Percentiles rank a stretch among this genome's conserved stretches.
phyloP scores from a whole-genome alignment of 2,113 vertebrate species.

The Corythornis vintsioides region DNA sequence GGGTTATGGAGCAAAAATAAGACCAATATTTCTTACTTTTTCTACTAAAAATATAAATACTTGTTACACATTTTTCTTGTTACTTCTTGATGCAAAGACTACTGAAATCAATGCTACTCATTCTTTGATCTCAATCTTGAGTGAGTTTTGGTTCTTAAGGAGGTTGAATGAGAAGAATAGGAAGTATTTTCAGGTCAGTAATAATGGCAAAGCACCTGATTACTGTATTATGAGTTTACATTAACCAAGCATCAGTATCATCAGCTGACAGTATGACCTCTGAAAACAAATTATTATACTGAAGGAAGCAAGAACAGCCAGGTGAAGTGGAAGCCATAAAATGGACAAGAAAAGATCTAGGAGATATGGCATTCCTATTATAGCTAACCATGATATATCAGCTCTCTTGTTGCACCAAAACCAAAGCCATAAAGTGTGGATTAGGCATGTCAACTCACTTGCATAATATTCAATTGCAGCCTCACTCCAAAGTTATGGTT shows the following conservation, averaged over 20 bases:
- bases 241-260: background rate
- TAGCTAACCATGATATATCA: background rate
- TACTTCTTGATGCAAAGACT: background rate
- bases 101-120: background rate
- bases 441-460: background rate
- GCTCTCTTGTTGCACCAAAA: background rate
- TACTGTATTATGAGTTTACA: background rate
- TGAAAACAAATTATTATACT: background rate
- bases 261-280: background rate
- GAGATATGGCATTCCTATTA: background rate
- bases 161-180: background rate
- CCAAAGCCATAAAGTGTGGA: background rate
- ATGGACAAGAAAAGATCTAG: background rate
- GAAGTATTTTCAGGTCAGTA: background rate
- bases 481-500: background rate
- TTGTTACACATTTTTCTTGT: background rate
- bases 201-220: background rate
- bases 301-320: background rate
- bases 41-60: background rate
- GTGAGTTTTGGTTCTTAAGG: rapidly evolving
- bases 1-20: background rate
- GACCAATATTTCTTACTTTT: background rate
- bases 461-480: background rate
- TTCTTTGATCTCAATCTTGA: background rate
- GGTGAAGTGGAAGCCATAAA: background rate